Conservation (phyloP, 2,797 vertebrate genomes). For the Hippocampus kuda region DNA sequence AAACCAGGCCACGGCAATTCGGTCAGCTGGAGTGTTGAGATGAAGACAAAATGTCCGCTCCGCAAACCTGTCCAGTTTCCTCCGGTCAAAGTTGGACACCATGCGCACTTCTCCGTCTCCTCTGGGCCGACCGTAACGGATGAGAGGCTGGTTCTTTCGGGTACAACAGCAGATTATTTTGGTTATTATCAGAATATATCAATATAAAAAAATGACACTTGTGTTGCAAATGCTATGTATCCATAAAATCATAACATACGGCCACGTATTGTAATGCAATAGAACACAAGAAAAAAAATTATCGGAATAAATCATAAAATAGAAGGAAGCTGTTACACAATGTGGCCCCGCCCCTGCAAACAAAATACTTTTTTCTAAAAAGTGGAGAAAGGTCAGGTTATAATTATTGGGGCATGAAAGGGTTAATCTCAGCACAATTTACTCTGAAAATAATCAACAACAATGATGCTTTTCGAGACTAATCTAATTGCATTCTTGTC, state of each 20-base stretch:
- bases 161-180: not conserved
- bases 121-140: conserved; percentile 79
- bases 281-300: no score
- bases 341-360: no score
- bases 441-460: no score
- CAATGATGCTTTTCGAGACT: not conserved
- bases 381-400: no score
- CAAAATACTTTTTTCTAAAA: no score
- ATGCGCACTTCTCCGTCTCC: conserved; percentile 83
- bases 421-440: no score
- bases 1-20: not conserved
- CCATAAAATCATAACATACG: no score
- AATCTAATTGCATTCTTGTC: not conserved
- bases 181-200: not conserved
- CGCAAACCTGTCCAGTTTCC: conserved; percentile 81
- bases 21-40: no score
- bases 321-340: no score
- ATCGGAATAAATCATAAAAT: no score
- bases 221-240: not conserved
- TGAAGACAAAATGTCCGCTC: not conserved
- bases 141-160: conserved; percentile 78
- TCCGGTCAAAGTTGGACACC: conserved; percentile 80
- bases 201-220: not conserved
- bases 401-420: no score
- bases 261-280: no score